Base-by-base conservation (phyloP, 2,888 invertebrate species). In the Bembecia ichneumoniformis region DNA sequence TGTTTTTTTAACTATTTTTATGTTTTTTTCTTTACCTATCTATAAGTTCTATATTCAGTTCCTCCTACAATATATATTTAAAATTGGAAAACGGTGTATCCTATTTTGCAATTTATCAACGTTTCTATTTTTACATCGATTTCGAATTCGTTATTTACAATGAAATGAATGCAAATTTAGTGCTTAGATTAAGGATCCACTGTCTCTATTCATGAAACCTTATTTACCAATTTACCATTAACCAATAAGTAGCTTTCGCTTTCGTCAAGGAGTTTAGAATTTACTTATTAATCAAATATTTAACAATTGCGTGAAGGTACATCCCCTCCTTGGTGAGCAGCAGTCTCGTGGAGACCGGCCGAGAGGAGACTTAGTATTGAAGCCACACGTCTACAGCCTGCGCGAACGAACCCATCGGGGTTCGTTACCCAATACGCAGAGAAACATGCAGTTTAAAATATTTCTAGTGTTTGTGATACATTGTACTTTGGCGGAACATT, bases 221-320 rank as follows among this genome's bases (percentile, higher is more conserved):
- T 28, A 9, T 28, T 28, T 28, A 28, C 28, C 28, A 28, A 28
- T 28, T 9, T 40, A 14, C 40, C 13, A 40, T n/a, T 40, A 14
- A 5, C 40, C 5, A n/a, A 40, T 5, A 35, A 35, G 35, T 35
- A 35, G 9, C 35, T 35, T 28, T 28, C 28, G 7, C 11, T 40
- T 40, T 40, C 40, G 40, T 40, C 14, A 40, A 40, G n/a, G 40
- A 40, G 14, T 40, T 7, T 14, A 40, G 14, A 74, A 70, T 77
- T 80, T 69, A 77, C 73, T 64, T 71, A 74, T 74, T 83, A 79
- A 83, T 84, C 81, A 77, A 81, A 76, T 77, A 77, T 74, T 70
- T 73, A 67, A 76, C 74, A 78, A 82, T 83, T 86, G 83, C 83
- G 78, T 72, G 70, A 56, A 52, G 40, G 40, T 44, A 13, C 40